Conservation (phyloP, 37 sponge, comb jelly and placozoan genomes). For the Chondrosia reniformis region DNA sequence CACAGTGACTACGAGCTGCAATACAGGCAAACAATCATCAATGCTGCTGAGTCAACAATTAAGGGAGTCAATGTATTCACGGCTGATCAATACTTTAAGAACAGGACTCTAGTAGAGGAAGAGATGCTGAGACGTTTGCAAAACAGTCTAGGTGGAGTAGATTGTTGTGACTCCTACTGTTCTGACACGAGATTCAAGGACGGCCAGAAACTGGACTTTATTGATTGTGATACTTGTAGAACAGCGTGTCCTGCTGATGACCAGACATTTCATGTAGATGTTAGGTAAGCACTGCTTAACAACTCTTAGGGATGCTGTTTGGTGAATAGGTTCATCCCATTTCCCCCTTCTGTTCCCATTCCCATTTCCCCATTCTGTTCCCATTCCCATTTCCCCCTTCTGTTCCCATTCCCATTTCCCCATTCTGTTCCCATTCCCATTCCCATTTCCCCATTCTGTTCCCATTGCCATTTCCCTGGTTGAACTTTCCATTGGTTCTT, state of each 20-base stretch:
- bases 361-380: not conserved
- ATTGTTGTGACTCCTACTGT: not conserved
- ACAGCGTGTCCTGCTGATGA: not conserved
- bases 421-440: too few relatives aligned
- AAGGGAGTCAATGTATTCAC: not conserved
- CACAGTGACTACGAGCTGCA: constrained; percentile 1
- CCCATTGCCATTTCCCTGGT: not conserved
- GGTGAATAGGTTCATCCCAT: too few relatives aligned
- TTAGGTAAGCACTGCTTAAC: not conserved
- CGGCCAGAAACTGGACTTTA: not conserved
- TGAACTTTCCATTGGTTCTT: not conserved
- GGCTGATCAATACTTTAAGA: not conserved
- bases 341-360: not conserved
- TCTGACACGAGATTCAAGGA: not conserved
- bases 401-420: too few relatives aligned
- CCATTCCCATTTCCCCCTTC: not conserved
- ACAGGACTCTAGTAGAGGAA: not conserved
- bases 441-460: too few relatives aligned
- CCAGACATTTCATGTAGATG: not conserved
- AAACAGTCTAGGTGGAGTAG: not conserved
- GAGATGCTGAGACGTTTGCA: not conserved
- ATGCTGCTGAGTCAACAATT: not conserved
- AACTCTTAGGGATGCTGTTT: too few relatives aligned
- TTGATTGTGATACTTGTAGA: not conserved
- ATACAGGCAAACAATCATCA: not conserved